Conservation (phyloP, 2,797 vertebrate species). For the Hypotaenidia okinawae region DNA sequence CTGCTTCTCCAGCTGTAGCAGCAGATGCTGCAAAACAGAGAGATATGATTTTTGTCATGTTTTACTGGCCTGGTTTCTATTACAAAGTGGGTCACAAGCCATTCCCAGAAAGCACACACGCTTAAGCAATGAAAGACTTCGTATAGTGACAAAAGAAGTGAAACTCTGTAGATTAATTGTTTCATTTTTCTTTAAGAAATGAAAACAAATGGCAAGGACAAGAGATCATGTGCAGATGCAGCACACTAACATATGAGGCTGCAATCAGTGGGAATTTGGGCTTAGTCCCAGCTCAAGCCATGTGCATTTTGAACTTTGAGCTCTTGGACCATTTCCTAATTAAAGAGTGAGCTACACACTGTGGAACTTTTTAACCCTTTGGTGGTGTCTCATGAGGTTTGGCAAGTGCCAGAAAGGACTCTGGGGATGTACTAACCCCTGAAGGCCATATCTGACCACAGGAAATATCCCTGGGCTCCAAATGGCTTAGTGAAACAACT, state of each 20-base stretch:
- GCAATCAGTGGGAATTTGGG: slow-evolving; percentile 29
- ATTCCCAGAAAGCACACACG: slow-evolving; percentile 9
- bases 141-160: neutral
- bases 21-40: neutral
- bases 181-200: neutral
- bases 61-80: slow-evolving; percentile 31
- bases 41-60: neutral
- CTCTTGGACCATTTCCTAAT: slow-evolving; percentile 52
- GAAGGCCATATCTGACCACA: neutral
- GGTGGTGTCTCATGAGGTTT: neutral
- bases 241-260: neutral
- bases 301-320: slow-evolving; percentile 54
- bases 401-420: neutral
- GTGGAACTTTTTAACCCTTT: slow-evolving; percentile 42
- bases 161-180: neutral
- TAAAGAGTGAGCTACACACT: neutral
- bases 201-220: neutral
- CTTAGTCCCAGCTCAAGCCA: slow-evolving; percentile 19
- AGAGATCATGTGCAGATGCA: neutral
- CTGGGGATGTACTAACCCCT: neutral
- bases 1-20: neutral
- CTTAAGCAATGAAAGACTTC: neutral
- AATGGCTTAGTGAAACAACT: neutral
- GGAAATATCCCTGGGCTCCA: neutral
- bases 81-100: slow-evolving; percentile 22